Percentiles rank a stretch among this genome's conserved stretches.
phyloP scores from a whole-genome alignment of 2,888 invertebrate genomes.

The Dynastes hyllus region DNA sequence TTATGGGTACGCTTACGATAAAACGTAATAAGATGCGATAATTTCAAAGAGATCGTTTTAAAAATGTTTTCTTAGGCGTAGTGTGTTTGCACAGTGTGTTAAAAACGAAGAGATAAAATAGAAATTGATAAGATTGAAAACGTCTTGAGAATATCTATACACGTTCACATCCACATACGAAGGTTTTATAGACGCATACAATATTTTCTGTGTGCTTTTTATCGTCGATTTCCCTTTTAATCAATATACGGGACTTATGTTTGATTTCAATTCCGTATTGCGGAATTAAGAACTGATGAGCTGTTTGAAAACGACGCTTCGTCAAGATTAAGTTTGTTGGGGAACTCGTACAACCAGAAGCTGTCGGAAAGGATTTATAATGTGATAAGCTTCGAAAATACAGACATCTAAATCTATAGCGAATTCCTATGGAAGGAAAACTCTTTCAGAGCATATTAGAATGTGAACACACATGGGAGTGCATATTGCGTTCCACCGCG shows the following conservation, averaged over 20 bases:
- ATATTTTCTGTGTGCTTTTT: conserved; percentile 31
- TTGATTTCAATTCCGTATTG: conserved; percentile 18
- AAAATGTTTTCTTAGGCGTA: conserved; percentile 47
- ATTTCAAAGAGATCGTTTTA: conserved; percentile 49
- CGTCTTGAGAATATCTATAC: conserved; percentile 38
- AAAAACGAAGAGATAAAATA: conserved; percentile 47
- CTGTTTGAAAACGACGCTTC: background rate
- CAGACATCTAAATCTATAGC: too few species aligned
- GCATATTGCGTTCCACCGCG: too few species aligned
- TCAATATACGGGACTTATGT: background rate
- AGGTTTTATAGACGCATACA: conserved; percentile 9
- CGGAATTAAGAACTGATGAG: background rate
- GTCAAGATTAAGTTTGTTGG: background rate
- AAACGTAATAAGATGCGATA: conserved; percentile 41
- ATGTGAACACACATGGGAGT: too few species aligned
- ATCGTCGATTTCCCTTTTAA: conserved; percentile 14
- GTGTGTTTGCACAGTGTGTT: conserved; percentile 48
- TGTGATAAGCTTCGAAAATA: background rate
- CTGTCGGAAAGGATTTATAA: background rate
- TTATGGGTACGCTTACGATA: conserved; percentile 40
- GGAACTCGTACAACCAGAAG: background rate
- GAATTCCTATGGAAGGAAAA: too few species aligned
- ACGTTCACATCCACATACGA: conserved; percentile 1
- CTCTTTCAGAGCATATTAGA: too few species aligned
- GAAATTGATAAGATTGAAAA: conserved; percentile 48